Conservation (phyloP, 1,140 invertebrate species). For the Saccostrea echinata region DNA sequence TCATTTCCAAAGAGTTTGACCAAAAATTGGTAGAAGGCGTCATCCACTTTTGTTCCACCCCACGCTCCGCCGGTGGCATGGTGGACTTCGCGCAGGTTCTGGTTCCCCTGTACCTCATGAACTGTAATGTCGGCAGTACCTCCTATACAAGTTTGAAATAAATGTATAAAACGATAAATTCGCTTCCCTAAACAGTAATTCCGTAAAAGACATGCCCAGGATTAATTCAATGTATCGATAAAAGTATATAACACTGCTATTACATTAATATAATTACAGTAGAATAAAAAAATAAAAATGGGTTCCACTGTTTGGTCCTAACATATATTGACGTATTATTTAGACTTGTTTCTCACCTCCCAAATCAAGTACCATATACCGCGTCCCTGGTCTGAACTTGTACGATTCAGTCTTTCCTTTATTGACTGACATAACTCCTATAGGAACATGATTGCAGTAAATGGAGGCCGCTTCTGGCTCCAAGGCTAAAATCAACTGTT, state of each 20-base stretch:
- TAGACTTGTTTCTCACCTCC: slow-evolving; percentile 37
- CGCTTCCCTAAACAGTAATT: no score
- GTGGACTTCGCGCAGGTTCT: slow-evolving; percentile 62
- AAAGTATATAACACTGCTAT: no score
- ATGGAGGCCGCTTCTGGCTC: slow-evolving; percentile 36
- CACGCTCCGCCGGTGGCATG: slow-evolving; percentile 61
- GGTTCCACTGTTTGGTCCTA: no score
- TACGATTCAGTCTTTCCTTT: not conserved
- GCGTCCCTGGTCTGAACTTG: not conserved
- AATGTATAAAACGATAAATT: no score
- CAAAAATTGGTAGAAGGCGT: slow-evolving; percentile 57
- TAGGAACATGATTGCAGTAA: not conserved
- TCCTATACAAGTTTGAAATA: no score
- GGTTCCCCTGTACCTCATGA: no score
- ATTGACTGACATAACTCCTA: not conserved
- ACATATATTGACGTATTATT: no score
- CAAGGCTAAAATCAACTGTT: slow-evolving; percentile 16
- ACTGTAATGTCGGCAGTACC: slow-evolving; percentile 64
- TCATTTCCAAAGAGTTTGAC: slow-evolving; percentile 52
- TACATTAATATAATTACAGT: no score
- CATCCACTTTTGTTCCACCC: slow-evolving; percentile 64
- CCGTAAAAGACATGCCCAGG: no score
- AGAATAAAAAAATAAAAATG: no score
- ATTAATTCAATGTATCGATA: no score
- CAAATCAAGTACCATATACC: slow-evolving; percentile 28